phyloP scores from a whole-genome alignment of 2,888 invertebrate species.

The Siphlonurus alternatus region DNA sequence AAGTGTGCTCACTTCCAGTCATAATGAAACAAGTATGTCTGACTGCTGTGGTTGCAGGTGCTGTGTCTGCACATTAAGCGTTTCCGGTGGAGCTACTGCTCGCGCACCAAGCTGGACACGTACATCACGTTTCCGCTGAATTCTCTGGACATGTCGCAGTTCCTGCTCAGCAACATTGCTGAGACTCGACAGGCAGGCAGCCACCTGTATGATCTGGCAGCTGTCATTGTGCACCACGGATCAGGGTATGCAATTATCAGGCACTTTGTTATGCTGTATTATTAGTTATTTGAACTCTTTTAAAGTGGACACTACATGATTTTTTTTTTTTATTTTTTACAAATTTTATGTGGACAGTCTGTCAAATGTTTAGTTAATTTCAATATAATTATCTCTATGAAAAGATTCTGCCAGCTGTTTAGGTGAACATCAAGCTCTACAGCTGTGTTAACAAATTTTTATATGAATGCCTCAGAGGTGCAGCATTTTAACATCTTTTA shows the following conservation, averaged over 20 bases:
- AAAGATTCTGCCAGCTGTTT: no score
- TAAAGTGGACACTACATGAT: no score
- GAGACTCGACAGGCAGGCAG: constrained; percentile 45
- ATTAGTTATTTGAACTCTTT: neutral
- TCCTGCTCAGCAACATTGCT: constrained; percentile 46
- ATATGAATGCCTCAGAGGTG: no score
- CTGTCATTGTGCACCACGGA: constrained; percentile 67
- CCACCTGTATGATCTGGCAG: constrained; percentile 60
- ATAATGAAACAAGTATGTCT: neutral
- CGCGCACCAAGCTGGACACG: constrained; percentile 63
- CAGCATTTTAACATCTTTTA: no score
- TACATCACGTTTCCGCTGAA: constrained; percentile 58
- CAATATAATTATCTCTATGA: no score
- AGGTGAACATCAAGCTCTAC: no score
- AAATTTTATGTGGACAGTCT: neutral
- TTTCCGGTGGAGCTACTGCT: constrained; percentile 66
- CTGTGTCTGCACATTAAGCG: constrained; percentile 68
- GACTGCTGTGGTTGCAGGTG: constrained; percentile 29
- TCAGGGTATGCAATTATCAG: constrained; percentile 38
- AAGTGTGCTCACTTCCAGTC: constrained; percentile 17
- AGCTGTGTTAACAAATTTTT: no score
- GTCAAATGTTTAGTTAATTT: neutral
- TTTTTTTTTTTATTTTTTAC: neutral
- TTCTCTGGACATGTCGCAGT: constrained; percentile 60
- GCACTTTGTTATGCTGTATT: constrained; percentile 1